These are phyloP conservation scores for Heliothis peltigera DNA, from an alignment of 2,888 invertebrate genomes.

Conservation along the genomic window DNA sequence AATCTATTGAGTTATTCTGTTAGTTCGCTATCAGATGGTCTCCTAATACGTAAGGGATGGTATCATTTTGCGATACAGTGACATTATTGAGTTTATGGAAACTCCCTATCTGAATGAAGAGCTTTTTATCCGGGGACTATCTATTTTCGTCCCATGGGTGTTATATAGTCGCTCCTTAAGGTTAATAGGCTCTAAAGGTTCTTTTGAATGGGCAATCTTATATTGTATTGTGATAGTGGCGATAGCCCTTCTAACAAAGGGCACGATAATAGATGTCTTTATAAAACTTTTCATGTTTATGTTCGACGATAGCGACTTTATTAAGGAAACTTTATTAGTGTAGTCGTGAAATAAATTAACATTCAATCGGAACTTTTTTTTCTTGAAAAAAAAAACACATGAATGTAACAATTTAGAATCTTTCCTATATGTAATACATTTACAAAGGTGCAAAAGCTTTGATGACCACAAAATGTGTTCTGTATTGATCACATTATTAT, in stretches of 20 bases:
- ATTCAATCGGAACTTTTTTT: no score
- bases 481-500: constrained; percentile 42
- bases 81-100: constrained; percentile 40
- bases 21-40: constrained; percentile 51
- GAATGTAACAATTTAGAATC: no score
- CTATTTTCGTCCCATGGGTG: constrained; percentile 14
- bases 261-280: not conserved
- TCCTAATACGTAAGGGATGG: constrained; percentile 57
- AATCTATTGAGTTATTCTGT: constrained; percentile 62
- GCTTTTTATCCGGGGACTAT: constrained; percentile 19
- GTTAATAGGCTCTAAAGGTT: constrained; percentile 17
- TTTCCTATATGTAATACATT: not conserved
- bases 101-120: constrained; percentile 33
- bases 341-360: not conserved
- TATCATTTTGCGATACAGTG: constrained; percentile 60
- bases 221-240: constrained; percentile 28
- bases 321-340: not conserved
- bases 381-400: no score
- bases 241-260: not conserved
- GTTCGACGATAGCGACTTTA: not conserved
- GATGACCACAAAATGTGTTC: constrained; percentile 36
- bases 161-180: constrained; percentile 22
- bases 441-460: constrained; percentile 7
- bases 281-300: no score
- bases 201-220: constrained; percentile 17